These are phyloP conservation scores for Calypte anna DNA, from an alignment of 2,113 vertebrate species.

Conservation along the genomic window DNA sequence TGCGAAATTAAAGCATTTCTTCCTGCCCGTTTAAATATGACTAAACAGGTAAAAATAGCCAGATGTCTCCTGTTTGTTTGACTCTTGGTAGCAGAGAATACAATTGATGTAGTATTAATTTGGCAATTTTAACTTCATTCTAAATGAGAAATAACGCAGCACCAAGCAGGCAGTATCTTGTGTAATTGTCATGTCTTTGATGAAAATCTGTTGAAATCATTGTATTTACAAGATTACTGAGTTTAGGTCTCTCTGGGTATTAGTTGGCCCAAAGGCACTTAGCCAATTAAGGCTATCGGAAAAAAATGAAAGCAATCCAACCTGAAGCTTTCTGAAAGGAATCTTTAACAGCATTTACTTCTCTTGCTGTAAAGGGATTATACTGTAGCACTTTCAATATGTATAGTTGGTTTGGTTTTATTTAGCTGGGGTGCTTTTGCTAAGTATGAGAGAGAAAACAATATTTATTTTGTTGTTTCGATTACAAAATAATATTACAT, in stretches of 20 bases:
- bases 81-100: background rate
- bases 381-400: background rate
- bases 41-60: background rate
- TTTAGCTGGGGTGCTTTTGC: background rate
- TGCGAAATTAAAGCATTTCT: background rate
- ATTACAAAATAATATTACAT: background rate
- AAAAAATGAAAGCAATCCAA: constrained; percentile 59
- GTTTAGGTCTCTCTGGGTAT: constrained; percentile 53
- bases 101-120: background rate
- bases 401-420: background rate
- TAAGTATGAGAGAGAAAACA: background rate
- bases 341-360: constrained; percentile 45
- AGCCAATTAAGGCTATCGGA: constrained; percentile 62
- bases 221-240: constrained; percentile 69
- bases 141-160: background rate
- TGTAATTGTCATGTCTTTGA: constrained; percentile 52
- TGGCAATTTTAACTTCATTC: background rate
- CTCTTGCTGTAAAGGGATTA: background rate
- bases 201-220: constrained; percentile 64
- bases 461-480: background rate
- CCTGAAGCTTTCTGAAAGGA: constrained; percentile 45
- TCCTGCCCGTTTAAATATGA: background rate
- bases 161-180: background rate
- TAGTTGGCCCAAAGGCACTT: constrained; percentile 61
- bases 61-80: background rate